Evolutionary conservation across 2,113 vertebrate genomes (phyloP).

Genomic region (Oreocharis arfaki): DNA sequence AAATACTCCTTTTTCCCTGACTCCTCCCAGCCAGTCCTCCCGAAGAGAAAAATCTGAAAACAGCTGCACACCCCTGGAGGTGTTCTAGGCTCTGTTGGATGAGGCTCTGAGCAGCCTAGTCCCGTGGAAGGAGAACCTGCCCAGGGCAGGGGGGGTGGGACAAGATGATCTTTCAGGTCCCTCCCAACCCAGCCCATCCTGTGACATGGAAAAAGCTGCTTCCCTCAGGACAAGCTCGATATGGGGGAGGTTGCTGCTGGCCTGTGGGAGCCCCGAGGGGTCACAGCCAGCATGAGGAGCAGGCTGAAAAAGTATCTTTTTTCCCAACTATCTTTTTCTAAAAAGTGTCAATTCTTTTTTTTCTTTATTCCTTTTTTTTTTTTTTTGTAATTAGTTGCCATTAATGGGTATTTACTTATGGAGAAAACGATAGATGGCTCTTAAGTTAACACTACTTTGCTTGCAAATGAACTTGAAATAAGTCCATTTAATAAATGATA

Average conservation of each 20-base stretch:
- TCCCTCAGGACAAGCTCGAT: neutral
- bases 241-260: neutral
- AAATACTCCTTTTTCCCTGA: neutral
- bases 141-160: neutral
- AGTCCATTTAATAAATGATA: neutral
- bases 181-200: neutral
- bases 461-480: slow-evolving; percentile 61
- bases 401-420: slow-evolving; percentile 4
- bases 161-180: neutral
- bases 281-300: neutral
- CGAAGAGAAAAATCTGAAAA: neutral
- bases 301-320: neutral
- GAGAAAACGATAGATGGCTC: slow-evolving; percentile 31
- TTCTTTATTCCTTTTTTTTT: neutral
- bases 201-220: neutral
- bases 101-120: neutral
- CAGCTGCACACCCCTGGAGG: neutral
- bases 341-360: neutral
- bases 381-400: neutral
- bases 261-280: accelerated
- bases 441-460: slow-evolving; percentile 24
- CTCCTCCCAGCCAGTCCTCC: neutral
- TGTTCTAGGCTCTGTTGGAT: neutral
- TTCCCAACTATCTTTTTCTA: neutral
- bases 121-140: neutral